A percentile compares a stretch with the other conserved stretches of the same genome.
phyloP scores from a whole-genome alignment of 2,888 invertebrate species.

The Eupithecia subfuscata region DNA sequence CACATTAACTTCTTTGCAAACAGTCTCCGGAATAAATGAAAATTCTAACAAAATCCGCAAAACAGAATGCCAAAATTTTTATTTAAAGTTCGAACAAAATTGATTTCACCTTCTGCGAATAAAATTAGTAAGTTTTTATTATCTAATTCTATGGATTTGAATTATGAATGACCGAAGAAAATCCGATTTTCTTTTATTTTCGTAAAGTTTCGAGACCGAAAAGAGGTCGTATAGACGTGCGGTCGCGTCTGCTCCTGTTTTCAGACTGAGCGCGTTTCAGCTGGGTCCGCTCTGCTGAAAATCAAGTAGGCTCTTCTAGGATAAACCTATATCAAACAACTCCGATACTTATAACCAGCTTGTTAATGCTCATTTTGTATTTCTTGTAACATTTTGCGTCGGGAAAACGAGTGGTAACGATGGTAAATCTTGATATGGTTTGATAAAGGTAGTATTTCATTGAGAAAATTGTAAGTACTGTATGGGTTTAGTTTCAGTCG shows the following conservation, averaged over 20 bases:
- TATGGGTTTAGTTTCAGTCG: background rate
- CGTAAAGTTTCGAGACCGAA: slow-evolving; percentile 51
- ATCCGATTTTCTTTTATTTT: slow-evolving; percentile 22
- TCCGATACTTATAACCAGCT: background rate
- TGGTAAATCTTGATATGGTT: background rate
- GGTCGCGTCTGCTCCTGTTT: slow-evolving; percentile 52
- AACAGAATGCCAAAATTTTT: background rate
- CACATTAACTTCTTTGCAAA: background rate
- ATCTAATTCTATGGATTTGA: background rate
- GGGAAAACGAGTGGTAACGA: background rate
- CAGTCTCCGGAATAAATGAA: background rate
- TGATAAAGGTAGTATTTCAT: slow-evolving; percentile 9
- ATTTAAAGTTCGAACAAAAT: background rate
- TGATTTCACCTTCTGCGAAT: background rate
- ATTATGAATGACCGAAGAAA: background rate
- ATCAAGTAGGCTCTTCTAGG: slow-evolving; percentile 40
- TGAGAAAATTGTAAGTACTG: background rate
- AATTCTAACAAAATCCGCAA: slow-evolving; percentile 6
- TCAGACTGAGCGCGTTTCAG: slow-evolving; percentile 56
- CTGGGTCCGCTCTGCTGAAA: slow-evolving; percentile 45
- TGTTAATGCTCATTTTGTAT: background rate
- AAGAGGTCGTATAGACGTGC: slow-evolving; percentile 45
- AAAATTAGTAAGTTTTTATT: background rate
- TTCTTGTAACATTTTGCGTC: background rate
- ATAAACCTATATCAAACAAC: slow-evolving; percentile 8